These are phyloP conservation scores for Archocentrus centrarchus DNA, from an alignment of 2,113 vertebrate species.

Conservation along the genomic window DNA sequence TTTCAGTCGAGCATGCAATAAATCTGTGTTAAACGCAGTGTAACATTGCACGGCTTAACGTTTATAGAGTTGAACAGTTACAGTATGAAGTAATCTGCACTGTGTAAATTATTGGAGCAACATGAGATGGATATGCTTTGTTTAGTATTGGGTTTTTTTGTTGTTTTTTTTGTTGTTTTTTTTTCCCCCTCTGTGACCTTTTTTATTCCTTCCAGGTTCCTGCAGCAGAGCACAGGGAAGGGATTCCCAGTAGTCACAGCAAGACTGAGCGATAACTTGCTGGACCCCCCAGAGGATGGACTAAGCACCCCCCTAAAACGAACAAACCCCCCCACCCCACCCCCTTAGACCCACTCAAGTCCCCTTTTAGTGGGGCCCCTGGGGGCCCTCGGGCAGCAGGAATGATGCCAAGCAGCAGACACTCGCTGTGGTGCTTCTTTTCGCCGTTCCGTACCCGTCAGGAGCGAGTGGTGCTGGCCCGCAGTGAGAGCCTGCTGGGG, in stretches of 20 bases:
- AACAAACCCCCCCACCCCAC: no score
- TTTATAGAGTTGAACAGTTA: neutral
- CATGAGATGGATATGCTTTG: neutral
- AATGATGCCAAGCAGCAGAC: constrained; percentile 66
- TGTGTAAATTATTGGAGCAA: neutral
- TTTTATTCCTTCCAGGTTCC: neutral
- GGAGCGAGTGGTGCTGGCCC: constrained; percentile 85
- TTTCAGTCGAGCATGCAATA: no score
- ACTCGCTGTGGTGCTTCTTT: constrained; percentile 67
- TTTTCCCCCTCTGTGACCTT: neutral
- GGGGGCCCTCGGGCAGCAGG: constrained; percentile 4
- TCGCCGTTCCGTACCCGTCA: constrained; percentile 77
- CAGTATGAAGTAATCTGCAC: neutral
- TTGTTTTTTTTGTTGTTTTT: neutral
- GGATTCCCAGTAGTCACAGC: neutral
- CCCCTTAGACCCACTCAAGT: neutral
- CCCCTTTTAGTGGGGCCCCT: neutral
- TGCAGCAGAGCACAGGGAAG: neutral
- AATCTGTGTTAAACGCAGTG: neutral
- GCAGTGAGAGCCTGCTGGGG: constrained; percentile 84
- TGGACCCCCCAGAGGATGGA: constrained; percentile 47
- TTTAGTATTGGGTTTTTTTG: neutral
- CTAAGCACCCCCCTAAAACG: neutral
- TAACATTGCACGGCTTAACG: neutral
- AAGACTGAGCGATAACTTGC: neutral